Percentiles rank a stretch among this genome's conserved stretches.
Conservation (phyloP, 2,113 vertebrate species). For the Platycercus adscitus region DNA sequence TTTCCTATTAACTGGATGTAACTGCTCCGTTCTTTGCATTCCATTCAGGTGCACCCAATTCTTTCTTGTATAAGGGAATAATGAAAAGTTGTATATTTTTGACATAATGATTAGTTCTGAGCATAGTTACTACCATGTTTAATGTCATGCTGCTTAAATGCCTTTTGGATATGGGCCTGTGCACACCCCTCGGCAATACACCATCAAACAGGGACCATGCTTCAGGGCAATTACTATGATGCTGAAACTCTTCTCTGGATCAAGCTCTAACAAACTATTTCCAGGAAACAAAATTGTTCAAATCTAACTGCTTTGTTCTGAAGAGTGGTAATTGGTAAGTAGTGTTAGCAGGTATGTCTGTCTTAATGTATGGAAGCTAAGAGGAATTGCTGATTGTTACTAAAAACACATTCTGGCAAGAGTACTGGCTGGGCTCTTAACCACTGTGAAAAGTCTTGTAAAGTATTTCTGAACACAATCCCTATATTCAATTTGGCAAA, state of each 20-base stretch:
- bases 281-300: not conserved
- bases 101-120: not conserved
- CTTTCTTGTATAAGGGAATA: not conserved
- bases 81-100: not conserved
- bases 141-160: not conserved
- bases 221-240: not conserved
- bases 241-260: not conserved
- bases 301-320: not conserved
- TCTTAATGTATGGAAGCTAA: not conserved
- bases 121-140: not conserved
- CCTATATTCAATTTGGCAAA: not conserved
- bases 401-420: not conserved
- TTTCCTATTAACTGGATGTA: not conserved
- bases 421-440: not conserved
- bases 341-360: not conserved
- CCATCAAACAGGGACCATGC: not conserved
- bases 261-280: not conserved
- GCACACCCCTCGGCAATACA: rapidly evolving
- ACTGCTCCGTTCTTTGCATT: not conserved
- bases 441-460: not conserved
- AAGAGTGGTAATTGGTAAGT: not conserved
- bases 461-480: not conserved
- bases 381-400: not conserved
- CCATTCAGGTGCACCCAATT: not conserved
- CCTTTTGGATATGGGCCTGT: not conserved